phyloP scores from a whole-genome alignment of 2,797 vertebrate genomes.

The Triplophysa yarkandensis region DNA sequence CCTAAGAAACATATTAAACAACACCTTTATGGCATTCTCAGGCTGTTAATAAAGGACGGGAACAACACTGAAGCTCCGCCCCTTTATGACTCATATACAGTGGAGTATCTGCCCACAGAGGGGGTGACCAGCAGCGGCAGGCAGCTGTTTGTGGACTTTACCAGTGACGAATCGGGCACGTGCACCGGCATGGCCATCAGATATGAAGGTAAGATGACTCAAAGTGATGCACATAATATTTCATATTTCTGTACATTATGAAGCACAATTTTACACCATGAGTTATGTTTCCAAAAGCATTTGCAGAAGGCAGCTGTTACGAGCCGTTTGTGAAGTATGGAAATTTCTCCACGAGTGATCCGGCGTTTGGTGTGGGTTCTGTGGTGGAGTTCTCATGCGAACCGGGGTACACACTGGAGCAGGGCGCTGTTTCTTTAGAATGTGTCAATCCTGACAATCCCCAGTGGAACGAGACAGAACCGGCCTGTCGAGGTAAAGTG shows the following conservation, averaged over 20 bases:
- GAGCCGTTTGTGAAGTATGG: conserved; percentile 96
- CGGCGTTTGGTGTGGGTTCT: conserved; percentile 82
- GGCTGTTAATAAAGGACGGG: conserved; percentile 93
- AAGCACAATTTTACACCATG: background rate
- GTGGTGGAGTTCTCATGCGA: conserved; percentile 94
- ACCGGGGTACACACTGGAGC: conserved; percentile 93
- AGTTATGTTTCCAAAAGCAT: conserved; percentile 77
- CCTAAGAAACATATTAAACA: no score
- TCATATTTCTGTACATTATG: background rate
- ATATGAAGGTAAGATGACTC: conserved; percentile 83
- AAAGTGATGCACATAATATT: background rate
- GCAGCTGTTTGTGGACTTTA: conserved; percentile 92
- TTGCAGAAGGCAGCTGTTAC: conserved; percentile 89
- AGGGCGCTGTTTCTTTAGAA: conserved; percentile 93
- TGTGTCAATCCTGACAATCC: conserved; percentile 87
- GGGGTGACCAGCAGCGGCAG: conserved; percentile 86
- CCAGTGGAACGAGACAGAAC: conserved; percentile 98
- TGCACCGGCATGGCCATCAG: conserved; percentile 90
- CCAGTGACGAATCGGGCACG: conserved; percentile 87
- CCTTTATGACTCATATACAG: conserved; percentile 94
- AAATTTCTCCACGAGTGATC: conserved; percentile 92
- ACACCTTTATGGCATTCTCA: no score
- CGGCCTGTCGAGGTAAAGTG: conserved; percentile 89
- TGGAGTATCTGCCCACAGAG: conserved; percentile 96
- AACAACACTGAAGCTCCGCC: conserved; percentile 90